Percentiles rank a stretch among this genome's conserved stretches.
These are phyloP conservation scores for Dasysyrphus tricinctus DNA, from an alignment of 2,888 invertebrate genomes.

Conservation along the genomic window DNA sequence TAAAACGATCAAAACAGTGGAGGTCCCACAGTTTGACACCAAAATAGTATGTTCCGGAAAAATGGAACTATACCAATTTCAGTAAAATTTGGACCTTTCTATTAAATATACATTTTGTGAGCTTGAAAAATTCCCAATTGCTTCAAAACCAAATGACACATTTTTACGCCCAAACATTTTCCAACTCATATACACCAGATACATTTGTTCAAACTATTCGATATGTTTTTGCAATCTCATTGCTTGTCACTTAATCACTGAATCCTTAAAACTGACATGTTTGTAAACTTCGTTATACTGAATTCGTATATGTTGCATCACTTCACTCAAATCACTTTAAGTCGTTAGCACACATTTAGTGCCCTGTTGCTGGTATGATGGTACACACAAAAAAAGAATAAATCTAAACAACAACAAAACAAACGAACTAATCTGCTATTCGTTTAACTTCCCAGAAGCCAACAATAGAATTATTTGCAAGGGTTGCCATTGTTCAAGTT, in stretches of 20 bases:
- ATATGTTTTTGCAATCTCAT: slow-evolving; percentile 46
- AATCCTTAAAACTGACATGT: slow-evolving; percentile 68
- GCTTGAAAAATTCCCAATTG: too few species aligned
- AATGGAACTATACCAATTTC: too few species aligned
- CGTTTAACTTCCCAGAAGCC: slow-evolving; percentile 69
- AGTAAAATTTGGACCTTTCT: too few species aligned
- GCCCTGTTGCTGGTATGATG: slow-evolving; percentile 51
- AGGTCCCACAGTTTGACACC: too few species aligned
- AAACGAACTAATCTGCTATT: slow-evolving; percentile 72
- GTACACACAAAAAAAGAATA: not conserved
- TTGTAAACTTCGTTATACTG: slow-evolving; percentile 53
- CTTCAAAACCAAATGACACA: not conserved
- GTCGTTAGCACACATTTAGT: slow-evolving; percentile 74
- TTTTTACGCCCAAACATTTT: not conserved
- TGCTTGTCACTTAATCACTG: slow-evolving; percentile 66
- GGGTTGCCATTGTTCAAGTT: slow-evolving; percentile 68
- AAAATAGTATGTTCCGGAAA: too few species aligned
- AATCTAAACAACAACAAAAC: slow-evolving; percentile 48
- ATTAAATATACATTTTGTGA: too few species aligned
- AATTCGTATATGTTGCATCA: slow-evolving; percentile 40
- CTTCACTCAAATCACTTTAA: slow-evolving; percentile 68
- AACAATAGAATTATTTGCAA: slow-evolving; percentile 74
- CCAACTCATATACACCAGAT: not conserved
- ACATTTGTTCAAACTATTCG: not conserved
- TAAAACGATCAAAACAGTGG: too few species aligned